phyloP scores from a whole-genome alignment of 2,888 invertebrate genomes.

The Oxycera nigricornis region DNA sequence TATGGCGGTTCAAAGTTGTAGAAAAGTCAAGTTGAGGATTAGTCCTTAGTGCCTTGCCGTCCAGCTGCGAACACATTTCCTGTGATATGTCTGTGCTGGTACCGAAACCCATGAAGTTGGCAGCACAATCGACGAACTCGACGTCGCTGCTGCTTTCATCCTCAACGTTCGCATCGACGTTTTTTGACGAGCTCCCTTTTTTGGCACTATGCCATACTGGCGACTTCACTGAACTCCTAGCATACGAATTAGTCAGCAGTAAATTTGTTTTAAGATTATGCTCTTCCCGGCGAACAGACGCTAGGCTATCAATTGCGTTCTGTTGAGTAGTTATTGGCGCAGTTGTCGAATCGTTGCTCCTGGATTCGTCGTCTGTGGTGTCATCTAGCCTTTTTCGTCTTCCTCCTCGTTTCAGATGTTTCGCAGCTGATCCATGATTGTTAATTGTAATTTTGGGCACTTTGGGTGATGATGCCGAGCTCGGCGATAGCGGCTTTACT shows the following conservation, averaged over 20 bases:
- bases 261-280: background rate
- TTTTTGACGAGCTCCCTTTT: conserved; percentile 19
- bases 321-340: background rate
- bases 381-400: background rate
- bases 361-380: background rate
- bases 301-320: background rate
- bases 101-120: background rate
- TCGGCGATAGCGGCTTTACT: conserved; percentile 41
- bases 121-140: background rate
- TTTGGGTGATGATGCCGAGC: conserved; percentile 55
- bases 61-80: background rate
- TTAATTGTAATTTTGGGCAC: conserved; percentile 62
- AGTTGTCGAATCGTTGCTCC: conserved; percentile 3
- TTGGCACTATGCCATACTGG: background rate
- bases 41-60: background rate
- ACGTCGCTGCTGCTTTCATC: background rate
- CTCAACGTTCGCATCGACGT: background rate
- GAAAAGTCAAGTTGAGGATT: background rate
- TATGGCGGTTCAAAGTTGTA: background rate
- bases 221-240: background rate
- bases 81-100: background rate
- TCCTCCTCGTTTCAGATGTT: conserved; percentile 9
- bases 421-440: conserved; percentile 17
- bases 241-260: background rate
- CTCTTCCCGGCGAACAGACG: background rate